Conservation (phyloP, 2,888 invertebrate genomes). For the Cosmia pyralina region DNA sequence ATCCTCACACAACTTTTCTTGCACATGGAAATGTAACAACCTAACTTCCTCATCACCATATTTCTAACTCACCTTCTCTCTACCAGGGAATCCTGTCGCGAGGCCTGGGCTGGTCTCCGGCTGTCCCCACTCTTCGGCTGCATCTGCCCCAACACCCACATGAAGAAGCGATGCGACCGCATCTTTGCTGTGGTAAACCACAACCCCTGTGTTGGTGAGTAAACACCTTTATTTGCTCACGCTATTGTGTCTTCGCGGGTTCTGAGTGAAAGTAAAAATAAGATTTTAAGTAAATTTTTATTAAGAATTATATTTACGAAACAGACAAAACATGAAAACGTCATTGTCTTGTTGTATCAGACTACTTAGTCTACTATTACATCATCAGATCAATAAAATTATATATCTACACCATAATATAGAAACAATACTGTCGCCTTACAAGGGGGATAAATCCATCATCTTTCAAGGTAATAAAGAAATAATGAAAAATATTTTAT, state of each 20-base stretch:
- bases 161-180: conserved; percentile 96
- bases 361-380: neutral
- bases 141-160: conserved; percentile 97
- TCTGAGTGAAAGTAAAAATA: conserved; percentile 80
- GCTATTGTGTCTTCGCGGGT: conserved; percentile 72
- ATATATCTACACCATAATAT: neutral
- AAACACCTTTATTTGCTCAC: conserved; percentile 71
- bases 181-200: conserved; percentile 97
- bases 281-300: neutral
- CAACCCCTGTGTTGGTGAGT: conserved; percentile 98
- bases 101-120: conserved; percentile 96
- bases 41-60: neutral
- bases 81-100: conserved; percentile 95
- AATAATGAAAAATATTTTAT: neutral
- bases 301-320: neutral
- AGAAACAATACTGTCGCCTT: too few species aligned
- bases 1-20: too few species aligned
- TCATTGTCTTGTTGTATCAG: neutral
- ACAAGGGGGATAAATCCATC: neutral
- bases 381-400: neutral
- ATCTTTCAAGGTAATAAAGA: neutral
- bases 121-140: conserved; percentile 97
- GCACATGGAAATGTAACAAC: too few species aligned
- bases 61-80: neutral
- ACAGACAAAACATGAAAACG: neutral